Conservation (phyloP, 30 jellyfish, hydroid and myxozoan species). For the Hydractinia echinata region DNA sequence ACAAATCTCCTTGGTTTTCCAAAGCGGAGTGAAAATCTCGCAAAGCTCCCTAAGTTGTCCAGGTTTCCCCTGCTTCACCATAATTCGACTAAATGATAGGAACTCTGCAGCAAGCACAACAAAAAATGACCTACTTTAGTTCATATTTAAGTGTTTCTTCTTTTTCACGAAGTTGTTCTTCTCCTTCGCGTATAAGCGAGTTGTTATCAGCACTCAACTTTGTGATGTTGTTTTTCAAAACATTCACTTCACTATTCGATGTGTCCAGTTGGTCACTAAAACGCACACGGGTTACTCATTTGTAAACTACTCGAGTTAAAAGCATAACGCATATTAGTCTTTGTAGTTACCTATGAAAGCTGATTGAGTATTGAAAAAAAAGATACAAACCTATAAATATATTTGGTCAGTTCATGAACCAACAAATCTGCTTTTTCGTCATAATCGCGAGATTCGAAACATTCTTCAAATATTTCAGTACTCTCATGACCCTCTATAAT, state of each 20-base stretch:
- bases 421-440: constrained; percentile 75
- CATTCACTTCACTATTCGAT: constrained; percentile 53
- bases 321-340: no score
- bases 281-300: neutral
- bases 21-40: no score
- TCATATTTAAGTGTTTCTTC: constrained; percentile 69
- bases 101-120: no score
- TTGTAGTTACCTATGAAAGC: no score
- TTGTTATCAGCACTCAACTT: constrained; percentile 69
- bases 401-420: constrained; percentile 70
- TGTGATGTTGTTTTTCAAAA: constrained; percentile 53
- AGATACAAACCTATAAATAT: constrained; percentile 54
- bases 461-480: constrained; percentile 55
- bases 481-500: constrained; percentile 85
- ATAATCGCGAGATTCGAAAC: constrained; percentile 60
- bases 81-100: no score
- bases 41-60: no score
- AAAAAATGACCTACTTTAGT: constrained; percentile 48
- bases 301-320: no score
- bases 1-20: no score
- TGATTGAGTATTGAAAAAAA: no score
- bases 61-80: no score
- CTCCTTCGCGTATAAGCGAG: constrained; percentile 70
- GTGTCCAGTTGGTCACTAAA: constrained; percentile 73
- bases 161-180: constrained; percentile 65